Base-by-base conservation (phyloP, 2,888 invertebrate species). In the Platycheirus albimanus region DNA sequence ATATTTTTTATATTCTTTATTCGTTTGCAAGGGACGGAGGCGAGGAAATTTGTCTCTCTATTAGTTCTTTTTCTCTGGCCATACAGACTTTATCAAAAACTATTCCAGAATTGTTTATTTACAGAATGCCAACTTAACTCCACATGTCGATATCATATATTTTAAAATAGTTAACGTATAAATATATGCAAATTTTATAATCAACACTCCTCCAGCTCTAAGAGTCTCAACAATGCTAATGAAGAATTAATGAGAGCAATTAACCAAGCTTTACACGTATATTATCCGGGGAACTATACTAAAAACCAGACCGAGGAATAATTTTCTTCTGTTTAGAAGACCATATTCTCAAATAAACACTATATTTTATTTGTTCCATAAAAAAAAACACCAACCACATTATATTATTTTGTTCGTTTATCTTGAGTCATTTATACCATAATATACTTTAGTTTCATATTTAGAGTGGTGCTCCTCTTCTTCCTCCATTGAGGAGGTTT, bases 341-440 rank as follows among this genome's bases (percentile, higher is more conserved):
- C 64, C 52, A 75, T 13, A 58, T 45, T 80, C 70, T 80, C 75
- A 80, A 64, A 80, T 80, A 81, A 75, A 76, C 76, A 45, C 58
- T 66, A 52, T 24, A 70, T 66, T 81, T 76, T 70, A 76, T 64
- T 41, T 66, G 70, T 30, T 51, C 41, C 47, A 61, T 67, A 58
- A 54, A 54, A 43, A 70, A 28, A 61, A 80, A 80, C 79, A 79
- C 74, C 58, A 75, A 80, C 69, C 64, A 80, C n/a, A 3, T 19
- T 19, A 36, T 36, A 19, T 20, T 54, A 36, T 54, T 80, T 80
- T 75, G 49, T 80, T 70, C 58, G 74, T 74, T 74, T 74, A 79
- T 79, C 79, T 79, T 36, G 63, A 69, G 56, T 64, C 69, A 74
- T 74, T 79, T 54, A 33, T 47, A n/a, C 47, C 67, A 74, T 52